Evolutionary conservation across 2,888 invertebrate genomes (phyloP).

Genomic region (Hyposoter dolosus): DNA sequence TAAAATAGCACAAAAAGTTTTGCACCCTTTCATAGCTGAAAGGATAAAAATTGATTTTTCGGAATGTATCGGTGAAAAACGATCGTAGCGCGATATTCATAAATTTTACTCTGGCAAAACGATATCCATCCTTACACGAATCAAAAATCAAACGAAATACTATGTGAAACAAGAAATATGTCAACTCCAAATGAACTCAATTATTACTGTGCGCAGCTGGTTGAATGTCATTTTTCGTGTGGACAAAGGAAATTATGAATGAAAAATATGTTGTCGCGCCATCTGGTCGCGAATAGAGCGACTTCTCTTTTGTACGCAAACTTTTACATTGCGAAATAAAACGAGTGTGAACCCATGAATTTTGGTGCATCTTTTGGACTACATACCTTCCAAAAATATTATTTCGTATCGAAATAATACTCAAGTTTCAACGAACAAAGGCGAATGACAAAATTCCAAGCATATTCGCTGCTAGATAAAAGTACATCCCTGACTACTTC

Average conservation of each 20-base stretch:
- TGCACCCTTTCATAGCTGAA: slow-evolving; percentile 23
- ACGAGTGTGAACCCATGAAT: slow-evolving; percentile 54
- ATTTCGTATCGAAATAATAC: not conserved
- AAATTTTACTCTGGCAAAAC: slow-evolving; percentile 20
- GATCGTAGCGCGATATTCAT: not conserved
- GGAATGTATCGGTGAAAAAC: not conserved
- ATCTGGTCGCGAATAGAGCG: slow-evolving; percentile 30
- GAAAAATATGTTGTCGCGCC: slow-evolving; percentile 39
- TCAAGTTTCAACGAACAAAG: not conserved
- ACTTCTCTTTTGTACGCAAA: slow-evolving; percentile 67
- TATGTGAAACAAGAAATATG: slow-evolving; percentile 25
- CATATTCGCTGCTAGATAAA: no score
- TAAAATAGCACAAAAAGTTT: slow-evolving; percentile 45
- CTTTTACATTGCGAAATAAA: slow-evolving; percentile 71
- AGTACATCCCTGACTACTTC: no score
- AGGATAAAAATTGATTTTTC: not conserved
- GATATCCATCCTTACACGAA: slow-evolving; percentile 26
- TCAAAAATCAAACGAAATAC: slow-evolving; percentile 51
- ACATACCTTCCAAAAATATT: not conserved
- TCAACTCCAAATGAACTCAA: slow-evolving; percentile 8
- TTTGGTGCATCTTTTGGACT: not conserved
- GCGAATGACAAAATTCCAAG: no score
- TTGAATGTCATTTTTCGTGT: slow-evolving; percentile 54
- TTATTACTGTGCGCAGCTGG: slow-evolving; percentile 30
- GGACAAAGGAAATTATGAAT: slow-evolving; percentile 6